phyloP scores from a whole-genome alignment of 1,140 invertebrate genomes.

The Dryas iulia region DNA sequence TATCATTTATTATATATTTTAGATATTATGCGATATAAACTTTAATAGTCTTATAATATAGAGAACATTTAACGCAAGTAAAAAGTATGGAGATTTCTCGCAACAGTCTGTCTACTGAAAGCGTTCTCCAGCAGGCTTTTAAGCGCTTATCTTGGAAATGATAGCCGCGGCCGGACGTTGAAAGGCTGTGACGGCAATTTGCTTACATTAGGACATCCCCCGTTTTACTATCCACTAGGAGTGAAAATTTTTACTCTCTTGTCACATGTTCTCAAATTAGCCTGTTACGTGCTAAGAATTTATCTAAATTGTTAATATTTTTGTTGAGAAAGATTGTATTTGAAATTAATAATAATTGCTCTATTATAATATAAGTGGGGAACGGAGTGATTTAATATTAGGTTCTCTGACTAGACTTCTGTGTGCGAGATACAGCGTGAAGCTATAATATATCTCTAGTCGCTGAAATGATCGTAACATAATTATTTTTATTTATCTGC shows the following conservation, averaged over 20 bases:
- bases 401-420: no score
- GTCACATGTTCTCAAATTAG: not conserved
- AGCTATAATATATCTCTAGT: no score
- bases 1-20: no score
- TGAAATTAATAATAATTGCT: no score
- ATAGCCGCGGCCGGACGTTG: slow-evolving; percentile 72
- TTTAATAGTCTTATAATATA: not conserved
- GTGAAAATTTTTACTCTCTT: slow-evolving; percentile 8
- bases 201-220: slow-evolving; percentile 74
- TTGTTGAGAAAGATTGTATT: no score
- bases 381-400: no score
- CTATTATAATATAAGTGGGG: no score
- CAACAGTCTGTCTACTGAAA: slow-evolving; percentile 71
- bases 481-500: no score
- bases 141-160: slow-evolving; percentile 78
- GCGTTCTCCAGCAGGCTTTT: slow-evolving; percentile 75
- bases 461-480: no score
- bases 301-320: no score
- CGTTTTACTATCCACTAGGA: slow-evolving; percentile 41
- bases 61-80: slow-evolving; percentile 35
- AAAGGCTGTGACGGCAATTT: slow-evolving; percentile 77
- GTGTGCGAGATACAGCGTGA: no score
- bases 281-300: not conserved
- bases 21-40: no score
- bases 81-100: slow-evolving; percentile 60